These are phyloP conservation scores for Hipparchia sbordonii DNA, from an alignment of 2,888 invertebrate species.

Conservation along the genomic window DNA sequence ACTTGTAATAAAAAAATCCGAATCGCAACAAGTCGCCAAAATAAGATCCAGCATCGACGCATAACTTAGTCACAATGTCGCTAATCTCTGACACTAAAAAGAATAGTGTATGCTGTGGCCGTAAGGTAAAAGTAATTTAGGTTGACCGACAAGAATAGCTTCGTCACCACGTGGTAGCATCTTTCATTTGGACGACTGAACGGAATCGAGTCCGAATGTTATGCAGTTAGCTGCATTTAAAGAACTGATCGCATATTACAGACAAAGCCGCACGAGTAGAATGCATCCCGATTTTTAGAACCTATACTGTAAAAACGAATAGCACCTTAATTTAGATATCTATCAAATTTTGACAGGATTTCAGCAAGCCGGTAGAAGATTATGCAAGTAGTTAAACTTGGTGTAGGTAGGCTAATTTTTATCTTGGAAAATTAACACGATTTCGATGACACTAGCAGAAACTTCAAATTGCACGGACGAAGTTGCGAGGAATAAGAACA, in stretches of 20 bases:
- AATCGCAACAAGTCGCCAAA: no score
- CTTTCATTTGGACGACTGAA: constrained; percentile 18
- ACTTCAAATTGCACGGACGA: no score
- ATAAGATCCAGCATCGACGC: no score
- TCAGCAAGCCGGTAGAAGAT: no score
- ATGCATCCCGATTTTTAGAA: background rate
- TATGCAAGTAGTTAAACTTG: no score
- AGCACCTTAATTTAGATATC: background rate
- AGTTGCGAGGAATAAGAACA: no score
- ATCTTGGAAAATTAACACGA: no score
- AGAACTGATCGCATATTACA: constrained; percentile 48
- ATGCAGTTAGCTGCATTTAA: constrained; percentile 44
- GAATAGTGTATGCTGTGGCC: background rate
- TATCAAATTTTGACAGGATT: no score
- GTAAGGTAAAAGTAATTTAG: constrained; percentile 3
- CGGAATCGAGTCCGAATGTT: constrained; percentile 27
- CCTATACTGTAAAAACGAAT: background rate
- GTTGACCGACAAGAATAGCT: constrained; percentile 24
- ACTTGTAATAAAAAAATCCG: no score
- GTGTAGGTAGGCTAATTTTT: no score
- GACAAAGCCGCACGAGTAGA: background rate
- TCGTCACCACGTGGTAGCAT: constrained; percentile 27
- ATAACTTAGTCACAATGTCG: no score
- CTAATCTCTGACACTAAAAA: background rate
- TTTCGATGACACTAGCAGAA: no score